Conservation (phyloP, 2,797 vertebrate genomes). For the Acipenser ruthenus region DNA sequence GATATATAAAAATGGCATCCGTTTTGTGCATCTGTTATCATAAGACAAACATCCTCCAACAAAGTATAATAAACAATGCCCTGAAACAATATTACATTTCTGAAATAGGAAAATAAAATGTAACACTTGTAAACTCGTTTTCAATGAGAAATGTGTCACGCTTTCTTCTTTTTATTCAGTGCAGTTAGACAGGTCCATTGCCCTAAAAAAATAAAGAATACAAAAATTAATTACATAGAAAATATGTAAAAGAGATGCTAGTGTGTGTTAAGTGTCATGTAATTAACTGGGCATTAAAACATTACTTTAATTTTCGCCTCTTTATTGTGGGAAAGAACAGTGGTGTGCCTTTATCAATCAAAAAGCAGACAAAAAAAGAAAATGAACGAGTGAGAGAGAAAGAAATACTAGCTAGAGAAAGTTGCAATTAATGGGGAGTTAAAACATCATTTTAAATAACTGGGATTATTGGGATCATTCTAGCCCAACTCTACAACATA, state of each 20-base stretch:
- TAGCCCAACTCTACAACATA: no score
- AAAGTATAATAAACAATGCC: neutral
- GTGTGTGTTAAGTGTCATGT: neutral
- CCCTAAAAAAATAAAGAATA: slow-evolving; percentile 1
- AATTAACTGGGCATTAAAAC: no score
- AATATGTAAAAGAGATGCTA: neutral
- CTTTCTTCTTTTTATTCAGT: neutral
- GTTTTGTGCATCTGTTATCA: neutral
- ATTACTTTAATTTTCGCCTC: no score
- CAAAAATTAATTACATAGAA: neutral
- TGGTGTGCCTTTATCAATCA: no score
- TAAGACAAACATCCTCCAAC: neutral
- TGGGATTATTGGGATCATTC: no score
- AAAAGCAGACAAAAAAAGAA: no score
- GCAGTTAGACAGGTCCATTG: neutral
- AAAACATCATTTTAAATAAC: no score
- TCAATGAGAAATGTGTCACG: neutral
- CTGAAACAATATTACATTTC: neutral
- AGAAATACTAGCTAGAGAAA: no score
- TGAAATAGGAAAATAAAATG: neutral
- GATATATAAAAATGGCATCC: neutral
- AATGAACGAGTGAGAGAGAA: no score
- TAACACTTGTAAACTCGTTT: neutral
- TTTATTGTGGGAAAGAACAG: no score
- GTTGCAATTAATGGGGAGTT: no score